Conservation (phyloP, 2,888 invertebrate species). For the Priocnemis perturbator region DNA sequence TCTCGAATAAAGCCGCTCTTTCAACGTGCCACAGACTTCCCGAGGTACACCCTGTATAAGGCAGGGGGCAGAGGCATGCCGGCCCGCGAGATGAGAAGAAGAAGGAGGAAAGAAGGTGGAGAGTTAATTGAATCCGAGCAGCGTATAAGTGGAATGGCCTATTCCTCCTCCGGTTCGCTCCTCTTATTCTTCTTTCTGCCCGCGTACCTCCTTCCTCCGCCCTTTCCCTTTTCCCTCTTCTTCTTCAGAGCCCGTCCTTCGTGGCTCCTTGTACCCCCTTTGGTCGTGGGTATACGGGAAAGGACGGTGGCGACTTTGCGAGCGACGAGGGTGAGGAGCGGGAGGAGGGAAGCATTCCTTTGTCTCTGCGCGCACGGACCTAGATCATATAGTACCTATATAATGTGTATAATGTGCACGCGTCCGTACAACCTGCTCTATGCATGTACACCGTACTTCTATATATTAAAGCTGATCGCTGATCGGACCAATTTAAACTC, state of each 20-base stretch:
- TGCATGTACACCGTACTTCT: not conserved
- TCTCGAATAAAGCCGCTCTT: too few relatives aligned
- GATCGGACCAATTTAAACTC: too few relatives aligned
- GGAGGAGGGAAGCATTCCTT: conserved; percentile 68
- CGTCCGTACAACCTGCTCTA: conserved; percentile 30
- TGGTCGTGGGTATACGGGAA: conserved; percentile 60
- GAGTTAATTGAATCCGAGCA: conserved; percentile 75
- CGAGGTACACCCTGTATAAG: conserved; percentile 62
- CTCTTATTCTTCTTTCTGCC: conserved; percentile 71
- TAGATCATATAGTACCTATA: conserved; percentile 62
- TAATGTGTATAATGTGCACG: conserved; percentile 47
- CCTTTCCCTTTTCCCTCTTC: conserved; percentile 38
- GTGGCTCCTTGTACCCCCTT: conserved; percentile 59
- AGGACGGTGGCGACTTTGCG: conserved; percentile 56
- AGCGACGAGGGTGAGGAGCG: too few relatives aligned
- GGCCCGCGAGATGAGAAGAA: conserved; percentile 65
- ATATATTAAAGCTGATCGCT: too few relatives aligned
- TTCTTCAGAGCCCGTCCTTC: conserved; percentile 53
- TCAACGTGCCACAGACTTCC: conserved; percentile 20
- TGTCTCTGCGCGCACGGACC: conserved; percentile 70
- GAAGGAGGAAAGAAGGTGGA: conserved; percentile 67
- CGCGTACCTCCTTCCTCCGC: conserved; percentile 52
- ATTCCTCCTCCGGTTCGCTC: conserved; percentile 70
- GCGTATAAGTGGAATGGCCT: conserved; percentile 75
- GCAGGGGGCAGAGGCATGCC: conserved; percentile 59